phyloP scores from a whole-genome alignment of 1,140 invertebrate species.

The Zophobas atratus region DNA sequence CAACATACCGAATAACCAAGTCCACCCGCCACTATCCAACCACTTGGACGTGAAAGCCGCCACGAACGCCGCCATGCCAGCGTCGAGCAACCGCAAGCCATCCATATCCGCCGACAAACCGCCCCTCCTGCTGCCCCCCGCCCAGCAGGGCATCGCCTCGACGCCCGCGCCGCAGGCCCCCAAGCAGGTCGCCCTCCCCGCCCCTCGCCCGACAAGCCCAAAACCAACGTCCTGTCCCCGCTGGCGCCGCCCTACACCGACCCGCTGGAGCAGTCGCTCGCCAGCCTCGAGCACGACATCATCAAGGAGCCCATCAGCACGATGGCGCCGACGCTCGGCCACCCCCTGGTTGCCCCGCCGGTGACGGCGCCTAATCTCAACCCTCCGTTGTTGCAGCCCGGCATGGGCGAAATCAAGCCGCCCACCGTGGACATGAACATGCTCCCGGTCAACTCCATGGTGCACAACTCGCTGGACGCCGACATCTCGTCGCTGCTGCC shows the following conservation, averaged over 20 bases:
- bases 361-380: constrained; percentile 53
- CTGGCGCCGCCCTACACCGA: constrained; percentile 69
- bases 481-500: constrained; percentile 63
- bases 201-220: constrained; percentile 64
- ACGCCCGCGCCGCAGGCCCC: constrained; percentile 59
- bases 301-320: constrained; percentile 65
- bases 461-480: constrained; percentile 57
- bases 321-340: constrained; percentile 60
- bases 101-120: constrained; percentile 47
- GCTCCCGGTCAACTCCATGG: constrained; percentile 58
- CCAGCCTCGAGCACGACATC: constrained; percentile 75
- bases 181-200: constrained; percentile 68
- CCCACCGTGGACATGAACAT: constrained; percentile 53
- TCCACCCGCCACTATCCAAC: constrained; percentile 11
- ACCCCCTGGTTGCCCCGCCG: constrained; percentile 50
- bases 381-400: constrained; percentile 56
- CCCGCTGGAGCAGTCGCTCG: constrained; percentile 78
- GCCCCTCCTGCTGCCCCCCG: constrained; percentile 7
- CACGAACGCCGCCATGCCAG: constrained; percentile 31
- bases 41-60: constrained; percentile 8
- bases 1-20: constrained; percentile 34
- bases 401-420: constrained; percentile 35
- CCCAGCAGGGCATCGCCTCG: constrained; percentile 12
- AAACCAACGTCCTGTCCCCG: constrained; percentile 63
- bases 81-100: constrained; percentile 36